Evolutionary conservation across 1,140 invertebrate genomes (phyloP).

Genomic region (Zaprionus taronus): DNA sequence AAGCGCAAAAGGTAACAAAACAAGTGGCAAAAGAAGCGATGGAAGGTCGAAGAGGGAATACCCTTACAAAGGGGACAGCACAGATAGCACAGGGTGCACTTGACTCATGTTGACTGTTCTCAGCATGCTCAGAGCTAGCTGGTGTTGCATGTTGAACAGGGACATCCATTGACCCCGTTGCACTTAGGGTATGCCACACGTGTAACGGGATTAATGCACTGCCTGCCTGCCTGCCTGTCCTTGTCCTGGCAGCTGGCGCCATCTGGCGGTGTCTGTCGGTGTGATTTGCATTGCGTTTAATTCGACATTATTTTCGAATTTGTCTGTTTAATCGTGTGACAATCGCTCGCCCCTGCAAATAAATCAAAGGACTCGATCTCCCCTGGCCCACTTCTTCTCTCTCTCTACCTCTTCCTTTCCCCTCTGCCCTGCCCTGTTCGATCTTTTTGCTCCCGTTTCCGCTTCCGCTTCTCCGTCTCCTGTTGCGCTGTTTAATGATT

Average conservation of each 20-base stretch:
- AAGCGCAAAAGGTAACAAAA: constrained; percentile 70
- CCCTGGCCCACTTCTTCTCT: background rate
- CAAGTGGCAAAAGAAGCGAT: background rate
- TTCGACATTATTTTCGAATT: constrained; percentile 83
- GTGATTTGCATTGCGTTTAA: constrained; percentile 82
- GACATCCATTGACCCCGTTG: background rate
- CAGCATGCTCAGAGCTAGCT: background rate
- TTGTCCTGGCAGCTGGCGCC: constrained; percentile 60
- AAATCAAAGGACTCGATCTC: constrained; percentile 65
- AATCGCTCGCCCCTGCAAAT: constrained; percentile 67
- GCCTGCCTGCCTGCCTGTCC: constrained; percentile 20
- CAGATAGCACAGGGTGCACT: background rate
- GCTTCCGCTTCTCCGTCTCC: constrained; percentile 7
- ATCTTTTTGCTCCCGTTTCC: constrained; percentile 17
- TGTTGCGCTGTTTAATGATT: constrained; percentile 74
- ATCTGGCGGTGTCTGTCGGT: constrained; percentile 54
- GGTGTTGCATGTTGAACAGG: background rate
- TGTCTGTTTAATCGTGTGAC: constrained; percentile 82
- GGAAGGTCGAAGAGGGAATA: constrained; percentile 12
- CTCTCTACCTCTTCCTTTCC: constrained; percentile 21
- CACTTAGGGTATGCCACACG: constrained; percentile 17
- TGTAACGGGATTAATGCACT: constrained; percentile 79
- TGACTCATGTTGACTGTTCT: background rate
- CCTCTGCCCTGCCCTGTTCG: background rate
- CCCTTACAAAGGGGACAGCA: background rate